A percentile compares a stretch with the other conserved stretches of the same genome.
Evolutionary conservation across 2,113 vertebrate genomes (phyloP).

Genomic region (Atractosteus spatula): DNA sequence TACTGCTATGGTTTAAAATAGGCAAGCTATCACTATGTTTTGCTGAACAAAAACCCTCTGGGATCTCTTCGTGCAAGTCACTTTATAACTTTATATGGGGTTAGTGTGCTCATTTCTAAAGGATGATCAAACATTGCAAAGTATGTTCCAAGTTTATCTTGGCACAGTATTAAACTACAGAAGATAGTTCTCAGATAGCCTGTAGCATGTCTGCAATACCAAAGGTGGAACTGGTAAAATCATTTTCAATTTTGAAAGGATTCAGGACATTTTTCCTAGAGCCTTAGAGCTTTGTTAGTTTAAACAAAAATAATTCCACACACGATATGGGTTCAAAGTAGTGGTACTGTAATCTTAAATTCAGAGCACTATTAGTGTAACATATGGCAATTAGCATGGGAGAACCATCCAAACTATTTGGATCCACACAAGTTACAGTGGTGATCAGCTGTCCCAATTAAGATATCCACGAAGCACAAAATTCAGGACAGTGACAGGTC

Average conservation of each 20-base stretch:
- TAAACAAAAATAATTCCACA: not conserved
- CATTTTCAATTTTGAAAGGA: not conserved
- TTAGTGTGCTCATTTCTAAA: slow-evolving; percentile 50
- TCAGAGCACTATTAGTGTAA: not conserved
- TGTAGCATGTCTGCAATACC: slow-evolving; percentile 5
- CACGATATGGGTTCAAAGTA: too few species aligned
- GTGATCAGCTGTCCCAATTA: slow-evolving; percentile 31
- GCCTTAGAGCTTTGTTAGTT: not conserved
- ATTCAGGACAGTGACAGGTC: not conserved
- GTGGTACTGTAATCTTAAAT: not conserved
- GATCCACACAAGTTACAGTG: slow-evolving; percentile 27
- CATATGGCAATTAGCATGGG: slow-evolving; percentile 26
- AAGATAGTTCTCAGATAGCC: slow-evolving; percentile 17
- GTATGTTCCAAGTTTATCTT: slow-evolving; percentile 55
- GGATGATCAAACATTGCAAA: slow-evolving; percentile 52
- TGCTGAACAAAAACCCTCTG: slow-evolving; percentile 25
- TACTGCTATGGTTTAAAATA: slow-evolving; percentile 29
- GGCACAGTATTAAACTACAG: slow-evolving; percentile 39
- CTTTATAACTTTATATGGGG: slow-evolving; percentile 35
- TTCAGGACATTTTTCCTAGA: not conserved
- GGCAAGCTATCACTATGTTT: slow-evolving; percentile 30
- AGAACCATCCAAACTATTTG: slow-evolving; percentile 37
- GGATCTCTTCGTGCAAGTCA: slow-evolving; percentile 21
- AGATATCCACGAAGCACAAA: slow-evolving; percentile 22
- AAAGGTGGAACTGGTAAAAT: slow-evolving; percentile 13